Conservation (phyloP, 2,113 vertebrate species). For the Opisthocomus hoazin region DNA sequence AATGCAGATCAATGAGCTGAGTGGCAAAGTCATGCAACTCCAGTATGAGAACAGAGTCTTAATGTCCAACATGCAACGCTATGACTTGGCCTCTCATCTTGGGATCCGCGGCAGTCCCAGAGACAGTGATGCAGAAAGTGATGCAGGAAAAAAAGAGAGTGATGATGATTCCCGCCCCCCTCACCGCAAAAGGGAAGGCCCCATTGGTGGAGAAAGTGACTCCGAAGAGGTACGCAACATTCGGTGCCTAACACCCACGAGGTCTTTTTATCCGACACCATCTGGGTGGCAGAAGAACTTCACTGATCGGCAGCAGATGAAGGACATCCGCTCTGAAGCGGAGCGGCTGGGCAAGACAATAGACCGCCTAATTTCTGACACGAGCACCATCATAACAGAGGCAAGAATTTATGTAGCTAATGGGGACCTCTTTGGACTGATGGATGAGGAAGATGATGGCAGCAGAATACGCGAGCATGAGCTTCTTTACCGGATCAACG, state of each 20-base stretch:
- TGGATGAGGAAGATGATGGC: constrained; percentile 95
- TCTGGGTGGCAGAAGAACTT: constrained; percentile 89
- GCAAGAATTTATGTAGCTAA: constrained; percentile 92
- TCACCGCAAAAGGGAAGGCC: constrained; percentile 94
- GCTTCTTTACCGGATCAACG: constrained; percentile 95
- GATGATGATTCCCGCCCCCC: constrained; percentile 92
- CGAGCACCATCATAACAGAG: constrained; percentile 96
- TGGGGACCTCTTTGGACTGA: constrained; percentile 89
- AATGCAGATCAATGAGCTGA: constrained; percentile 96
- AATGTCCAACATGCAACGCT: constrained; percentile 99
- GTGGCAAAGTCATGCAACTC: constrained; percentile 97
- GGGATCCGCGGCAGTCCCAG: constrained; percentile 91
- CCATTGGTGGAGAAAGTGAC: constrained; percentile 94
- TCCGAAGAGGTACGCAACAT: constrained; percentile 95
- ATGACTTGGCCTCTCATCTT: constrained; percentile 94
- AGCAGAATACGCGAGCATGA: constrained; percentile 95
- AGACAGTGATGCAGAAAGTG: constrained; percentile 94
- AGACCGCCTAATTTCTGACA: constrained; percentile 94
- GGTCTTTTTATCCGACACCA: constrained; percentile 83
- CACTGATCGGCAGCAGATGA: constrained; percentile 96
- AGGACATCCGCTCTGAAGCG: constrained; percentile 94
- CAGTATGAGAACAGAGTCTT: constrained; percentile 98
- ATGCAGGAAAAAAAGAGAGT: constrained; percentile 89
- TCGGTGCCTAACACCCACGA: constrained; percentile 91
- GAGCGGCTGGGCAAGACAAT: constrained; percentile 95